Evolutionary conservation across 2,888 invertebrate species (phyloP), one percentile per base, ranked within the genome.

Genomic region (Capitulum mitella): DNA sequence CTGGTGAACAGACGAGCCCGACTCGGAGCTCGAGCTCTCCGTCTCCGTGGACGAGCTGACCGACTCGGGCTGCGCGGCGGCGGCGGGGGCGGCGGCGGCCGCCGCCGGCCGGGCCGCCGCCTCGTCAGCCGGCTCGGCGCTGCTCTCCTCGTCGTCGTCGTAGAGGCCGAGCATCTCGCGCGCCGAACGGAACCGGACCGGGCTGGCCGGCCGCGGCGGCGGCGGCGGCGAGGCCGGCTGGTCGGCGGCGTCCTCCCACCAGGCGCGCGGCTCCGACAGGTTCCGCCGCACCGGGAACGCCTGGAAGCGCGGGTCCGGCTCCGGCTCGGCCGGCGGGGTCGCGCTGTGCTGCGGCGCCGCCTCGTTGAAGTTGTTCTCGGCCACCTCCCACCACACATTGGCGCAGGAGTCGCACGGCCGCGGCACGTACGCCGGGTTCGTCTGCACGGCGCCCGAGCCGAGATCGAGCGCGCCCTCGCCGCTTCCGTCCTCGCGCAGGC

Each of bases 21-120:
- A 70, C 16, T 70, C 70, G 70, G 70, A 70, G 70, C 70, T 70
- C 16, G 70, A 37, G 70, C 70, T 70, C 22, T 37, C 70, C 37
- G 70, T 70, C 70, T 70, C 70, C 22, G 70, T 37, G 70, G 70
- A 70, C 0, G 70, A 70, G 70, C 70, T 70, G 37, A 70, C 70
- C 14, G 70, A 70, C 70, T n/a, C n/a, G n/a, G n/a, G n/a, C n/a
- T n/a, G n/a, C n/a, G n/a, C n/a, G n/a, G n/a, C 43, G 12, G 43
- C 43, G 43, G 43, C 43, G 43, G 43, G 12, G 6, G 37, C 0
- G 70, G 26, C 26, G 70, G 26, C 22, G 16, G 34, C 43, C 43
- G n/a, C n/a, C n/a, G n/a, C n/a, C n/a, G n/a, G n/a, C n/a, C n/a
- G n/a, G n/a, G n/a, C n/a, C n/a, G n/a, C n/a, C n/a, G 6, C n/a